Base-by-base conservation (phyloP, 92 coral and sea anemone genomes). In the Plumapathes pennacea region DNA sequence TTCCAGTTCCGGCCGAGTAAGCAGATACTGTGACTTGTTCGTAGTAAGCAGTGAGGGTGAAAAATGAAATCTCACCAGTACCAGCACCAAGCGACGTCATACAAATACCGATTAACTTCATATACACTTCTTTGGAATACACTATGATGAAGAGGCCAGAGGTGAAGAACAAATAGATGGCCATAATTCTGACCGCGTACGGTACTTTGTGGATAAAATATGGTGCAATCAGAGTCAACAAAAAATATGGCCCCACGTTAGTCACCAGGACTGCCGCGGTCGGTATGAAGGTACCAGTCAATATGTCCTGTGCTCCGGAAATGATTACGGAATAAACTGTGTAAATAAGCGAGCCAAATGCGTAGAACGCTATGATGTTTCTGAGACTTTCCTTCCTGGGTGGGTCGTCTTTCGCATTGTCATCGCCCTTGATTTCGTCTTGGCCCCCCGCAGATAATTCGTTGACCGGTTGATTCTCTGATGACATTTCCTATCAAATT, bases 191-290 rank as follows among this genome's bases (percentile, higher is more conserved):
- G 46, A 87, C 59, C 25, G 60, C 38, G 36, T 87, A 87, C 2
- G 96, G 86, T 6, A 87, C 79, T 23, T 72, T 74, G 57, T 87
- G 89, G 33, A 87, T 87, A 37, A 68, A 83, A 52, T 83, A 87
- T 8, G 96, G 96, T 11, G 90, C 90, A 36, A 87, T 30, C 69
- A 87, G 80, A 4, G 90, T 87, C 51, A 87, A 86, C 13, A 83
- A 75, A 56, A 87, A 83, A 50, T 83, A 83, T 11, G 96, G 96
- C 36, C 90, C 96, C 30, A 87, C 90, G 60, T 83, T 83, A 13
- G 90, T 83, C 17, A 87, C 96, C 61, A 87, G 56, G 12, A 87
- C 96, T 13, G 96, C 96, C 5, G 96, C 96, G 2, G 96, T 87
- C 3, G 96, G 96, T 22, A 87, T 83, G 42, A 83, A 77, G 0